A percentile compares a stretch with the other conserved stretches of the same genome.
These are phyloP conservation scores for Heterodera carotae DNA, from an alignment of 1,140 invertebrate species.

Conservation along the genomic window DNA sequence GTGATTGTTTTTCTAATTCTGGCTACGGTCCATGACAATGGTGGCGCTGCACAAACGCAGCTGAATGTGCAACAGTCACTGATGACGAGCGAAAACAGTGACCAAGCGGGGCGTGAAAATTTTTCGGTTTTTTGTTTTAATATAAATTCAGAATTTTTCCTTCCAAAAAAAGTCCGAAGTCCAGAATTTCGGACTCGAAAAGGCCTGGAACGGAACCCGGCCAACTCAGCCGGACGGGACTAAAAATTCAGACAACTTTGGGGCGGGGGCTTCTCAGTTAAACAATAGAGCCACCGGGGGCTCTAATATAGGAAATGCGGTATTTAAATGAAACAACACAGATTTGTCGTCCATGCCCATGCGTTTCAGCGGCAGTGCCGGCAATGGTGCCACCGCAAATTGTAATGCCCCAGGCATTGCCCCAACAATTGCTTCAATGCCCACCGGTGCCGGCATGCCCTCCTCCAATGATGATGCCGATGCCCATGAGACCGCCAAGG, in stretches of 20 bases:
- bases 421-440: constrained; percentile 8
- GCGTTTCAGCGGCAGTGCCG: background rate
- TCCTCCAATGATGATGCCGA: background rate
- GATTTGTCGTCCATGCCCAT: background rate
- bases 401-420: background rate
- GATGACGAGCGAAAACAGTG: background rate
- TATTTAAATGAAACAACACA: background rate
- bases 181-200: background rate
- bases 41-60: background rate
- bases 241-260: too few relatives aligned
- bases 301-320: too few relatives aligned
- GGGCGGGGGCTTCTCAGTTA: too few relatives aligned
- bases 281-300: too few relatives aligned
- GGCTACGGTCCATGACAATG: background rate
- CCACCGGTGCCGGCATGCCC: constrained; percentile 2
- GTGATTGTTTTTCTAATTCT: background rate
- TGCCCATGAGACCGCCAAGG: background rate
- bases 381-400: background rate
- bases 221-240: too few relatives aligned
- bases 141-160: background rate
- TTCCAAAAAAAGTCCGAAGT: too few relatives aligned
- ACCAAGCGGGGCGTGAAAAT: too few relatives aligned
- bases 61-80: background rate
- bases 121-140: too few relatives aligned
- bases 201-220: too few relatives aligned